Evolutionary conservation across 2,888 invertebrate species (phyloP), one percentile per base, ranked within the genome.

Genomic region (Lymantria monacha): DNA sequence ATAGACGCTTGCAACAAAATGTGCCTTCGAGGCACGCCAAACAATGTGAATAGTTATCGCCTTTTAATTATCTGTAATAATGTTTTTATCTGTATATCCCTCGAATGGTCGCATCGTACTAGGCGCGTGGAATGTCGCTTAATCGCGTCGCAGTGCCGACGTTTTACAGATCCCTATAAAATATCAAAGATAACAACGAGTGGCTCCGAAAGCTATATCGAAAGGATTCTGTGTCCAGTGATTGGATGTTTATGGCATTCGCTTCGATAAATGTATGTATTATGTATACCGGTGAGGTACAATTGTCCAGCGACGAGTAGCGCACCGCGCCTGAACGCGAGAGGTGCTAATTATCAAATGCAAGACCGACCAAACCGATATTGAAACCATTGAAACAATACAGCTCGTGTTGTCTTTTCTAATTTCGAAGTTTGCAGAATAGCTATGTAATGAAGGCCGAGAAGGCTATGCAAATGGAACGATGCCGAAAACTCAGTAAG

Each of bases 351-450:
- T 89, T 87, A 87, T 85, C 88, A 79, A 85, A 90, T 90, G 89
- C 89, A 87, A 88, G 87, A 85, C 77, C 80, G 79, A 78, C 81
- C 81, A 74, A 79, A 80, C 86, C 83, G 77, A 89, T 87, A 88
- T 88, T 87, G 87, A 87, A 90, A 82, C 86, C 83, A 85, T 87
- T 88, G 88, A 90, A 91, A 91, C 91, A 91, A 91, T 88, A 88
- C 83, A 72, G 76, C 78, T 72, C 66, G 71, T 90, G 87, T 91
- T 91, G 81, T 82, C 85, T 84, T 88, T 90, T 82, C 78, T 86
- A 91, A 90, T 90, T 89, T 80, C 82, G 78, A 84, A 87, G 90
- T 89, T 90, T 90, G 91, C 91, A 72, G 88, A 91, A 88, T 87
- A 81, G 79, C 87, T 83, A 85, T 82, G 88, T 87, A 88, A 89